Evolutionary conservation across 2,113 vertebrate species (phyloP).

Genomic region (Lasiurus cinereus): DNA sequence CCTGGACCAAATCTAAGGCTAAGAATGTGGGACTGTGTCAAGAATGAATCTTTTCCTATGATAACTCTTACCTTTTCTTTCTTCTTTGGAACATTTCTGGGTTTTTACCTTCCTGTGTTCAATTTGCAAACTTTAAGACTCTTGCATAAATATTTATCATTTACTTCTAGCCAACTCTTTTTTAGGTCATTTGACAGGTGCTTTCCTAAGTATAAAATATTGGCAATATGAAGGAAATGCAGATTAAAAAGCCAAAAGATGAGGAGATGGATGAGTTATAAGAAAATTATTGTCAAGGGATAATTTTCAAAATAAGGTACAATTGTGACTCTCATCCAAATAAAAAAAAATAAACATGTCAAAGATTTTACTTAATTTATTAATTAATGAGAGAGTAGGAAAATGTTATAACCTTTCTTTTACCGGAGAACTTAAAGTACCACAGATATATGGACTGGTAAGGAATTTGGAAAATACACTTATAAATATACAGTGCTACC

Average conservation of each 20-base stretch:
- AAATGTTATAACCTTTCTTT: not conserved
- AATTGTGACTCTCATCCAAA: not conserved
- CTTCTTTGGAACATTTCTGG: not conserved
- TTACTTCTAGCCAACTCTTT: not conserved
- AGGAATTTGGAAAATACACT: not conserved
- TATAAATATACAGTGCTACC: not conserved
- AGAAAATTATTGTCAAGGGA: not conserved
- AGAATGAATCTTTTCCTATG: no score
- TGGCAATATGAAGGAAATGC: not conserved
- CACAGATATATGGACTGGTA: not conserved
- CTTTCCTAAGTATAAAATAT: not conserved
- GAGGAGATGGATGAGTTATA: not conserved
- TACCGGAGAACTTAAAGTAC: not conserved
- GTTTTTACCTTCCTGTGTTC: not conserved
- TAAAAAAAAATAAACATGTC: not conserved
- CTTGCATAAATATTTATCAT: not conserved
- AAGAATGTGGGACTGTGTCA: not conserved
- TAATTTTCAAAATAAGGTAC: constrained; percentile 45
- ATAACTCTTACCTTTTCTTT: not conserved
- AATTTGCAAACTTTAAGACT: not conserved
- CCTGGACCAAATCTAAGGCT: not conserved
- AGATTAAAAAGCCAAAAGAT: not conserved
- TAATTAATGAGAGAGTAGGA: not conserved
- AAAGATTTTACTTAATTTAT: not conserved
- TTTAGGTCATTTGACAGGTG: not conserved